phyloP scores from a whole-genome alignment of 92 coral and sea anemone species.

The Pocillopora grandis region DNA sequence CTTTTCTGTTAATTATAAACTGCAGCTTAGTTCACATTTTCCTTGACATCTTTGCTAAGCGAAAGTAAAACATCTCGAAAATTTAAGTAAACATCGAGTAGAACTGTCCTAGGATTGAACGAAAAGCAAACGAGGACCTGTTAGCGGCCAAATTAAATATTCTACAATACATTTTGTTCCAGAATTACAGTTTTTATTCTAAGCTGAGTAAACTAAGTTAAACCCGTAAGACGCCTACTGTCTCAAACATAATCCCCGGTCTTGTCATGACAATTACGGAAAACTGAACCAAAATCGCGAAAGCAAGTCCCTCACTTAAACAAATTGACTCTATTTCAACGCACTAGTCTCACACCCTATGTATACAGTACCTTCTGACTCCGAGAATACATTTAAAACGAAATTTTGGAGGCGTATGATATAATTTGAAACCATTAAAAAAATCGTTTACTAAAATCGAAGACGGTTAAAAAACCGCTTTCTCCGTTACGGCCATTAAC shows the following conservation, averaged over 20 bases:
- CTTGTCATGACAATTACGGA: not conserved
- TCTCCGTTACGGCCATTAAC: not conserved
- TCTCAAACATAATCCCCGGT: not conserved
- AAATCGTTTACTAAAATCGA: not conserved
- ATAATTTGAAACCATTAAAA: not conserved
- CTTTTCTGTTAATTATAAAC: too few species aligned
- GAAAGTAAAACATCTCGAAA: not conserved
- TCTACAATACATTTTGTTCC: not conserved
- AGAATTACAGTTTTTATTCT: not conserved
- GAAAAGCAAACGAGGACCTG: too few species aligned
- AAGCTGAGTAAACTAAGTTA: not conserved
- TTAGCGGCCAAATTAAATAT: too few species aligned
- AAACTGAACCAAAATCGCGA: not conserved
- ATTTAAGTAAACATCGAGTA: not conserved
- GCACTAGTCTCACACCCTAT: too few species aligned
- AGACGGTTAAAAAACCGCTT: not conserved
- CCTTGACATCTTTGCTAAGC: not conserved
- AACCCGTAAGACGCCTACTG: not conserved
- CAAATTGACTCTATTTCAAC: constrained; percentile 2
- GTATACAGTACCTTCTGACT: not conserved
- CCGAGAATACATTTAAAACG: not conserved
- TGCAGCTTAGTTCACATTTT: too few species aligned
- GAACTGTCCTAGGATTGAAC: too few species aligned
- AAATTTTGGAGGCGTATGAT: not conserved
- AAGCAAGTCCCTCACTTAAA: not conserved